A percentile compares a stretch with the other conserved stretches of the same genome.
These are phyloP conservation scores for Crocidura indochinensis DNA, from an alignment of 2,797 vertebrate species.

Conservation along the genomic window DNA sequence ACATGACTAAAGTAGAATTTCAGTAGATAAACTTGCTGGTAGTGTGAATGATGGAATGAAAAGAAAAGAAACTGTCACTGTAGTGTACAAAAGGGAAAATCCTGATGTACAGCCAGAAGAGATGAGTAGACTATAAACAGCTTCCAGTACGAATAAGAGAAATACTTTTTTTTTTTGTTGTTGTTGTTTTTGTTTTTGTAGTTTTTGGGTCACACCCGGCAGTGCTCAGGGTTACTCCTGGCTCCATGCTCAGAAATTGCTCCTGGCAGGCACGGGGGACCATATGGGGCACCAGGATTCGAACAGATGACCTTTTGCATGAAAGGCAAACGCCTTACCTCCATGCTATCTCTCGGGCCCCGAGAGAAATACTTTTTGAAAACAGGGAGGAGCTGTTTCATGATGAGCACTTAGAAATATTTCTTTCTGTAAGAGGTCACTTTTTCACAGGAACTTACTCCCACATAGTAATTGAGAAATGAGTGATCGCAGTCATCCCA, in stretches of 20 bases:
- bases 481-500: slow-evolving; percentile 58
- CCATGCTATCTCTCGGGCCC: no score
- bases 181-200: no score
- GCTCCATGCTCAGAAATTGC: no score
- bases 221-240: no score
- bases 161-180: no score
- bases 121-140: slow-evolving; percentile 27
- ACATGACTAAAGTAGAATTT: slow-evolving; percentile 46
- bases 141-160: slow-evolving; percentile 1
- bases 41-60: not conserved
- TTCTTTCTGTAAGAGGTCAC: slow-evolving; percentile 73
- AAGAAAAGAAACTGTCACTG: slow-evolving; percentile 25
- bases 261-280: no score
- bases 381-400: slow-evolving; percentile 58
- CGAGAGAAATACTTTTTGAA: slow-evolving; percentile 53
- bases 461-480: slow-evolving; percentile 77
- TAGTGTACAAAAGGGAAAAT: not conserved
- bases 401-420: slow-evolving; percentile 77
- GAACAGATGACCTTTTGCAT: no score
- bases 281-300: no score
- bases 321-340: no score
- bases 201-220: no score
- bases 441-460: slow-evolving; percentile 75
- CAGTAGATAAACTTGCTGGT: slow-evolving; percentile 28
- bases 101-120: not conserved